phyloP scores from a whole-genome alignment of 2,113 vertebrate genomes.

The Pituophis catenifer region DNA sequence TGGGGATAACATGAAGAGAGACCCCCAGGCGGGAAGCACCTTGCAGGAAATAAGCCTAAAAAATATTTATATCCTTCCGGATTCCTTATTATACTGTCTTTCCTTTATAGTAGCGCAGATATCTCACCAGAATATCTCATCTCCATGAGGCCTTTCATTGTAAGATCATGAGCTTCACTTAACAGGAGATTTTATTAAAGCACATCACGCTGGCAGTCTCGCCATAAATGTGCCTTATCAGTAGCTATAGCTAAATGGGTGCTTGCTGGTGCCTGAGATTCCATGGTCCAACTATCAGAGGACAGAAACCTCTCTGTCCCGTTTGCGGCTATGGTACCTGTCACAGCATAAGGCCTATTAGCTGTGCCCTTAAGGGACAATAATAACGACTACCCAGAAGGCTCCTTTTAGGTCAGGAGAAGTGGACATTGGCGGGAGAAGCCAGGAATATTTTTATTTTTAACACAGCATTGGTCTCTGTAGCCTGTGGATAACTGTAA shows the following conservation, averaged over 20 bases:
- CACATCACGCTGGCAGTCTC: background rate
- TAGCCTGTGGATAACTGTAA: constrained; percentile 13
- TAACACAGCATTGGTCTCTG: background rate
- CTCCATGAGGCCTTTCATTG: no score
- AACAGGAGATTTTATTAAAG: background rate
- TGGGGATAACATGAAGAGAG: background rate
- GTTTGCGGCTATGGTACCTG: background rate
- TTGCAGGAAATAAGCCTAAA: background rate
- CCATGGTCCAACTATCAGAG: rapidly evolving
- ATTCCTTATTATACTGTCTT: background rate
- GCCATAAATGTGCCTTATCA: background rate
- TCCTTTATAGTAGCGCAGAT: background rate
- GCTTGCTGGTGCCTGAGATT: background rate
- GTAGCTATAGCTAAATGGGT: background rate
- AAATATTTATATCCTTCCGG: background rate
- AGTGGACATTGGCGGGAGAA: constrained; percentile 16
- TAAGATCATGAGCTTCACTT: background rate
- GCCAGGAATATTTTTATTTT: constrained; percentile 18
- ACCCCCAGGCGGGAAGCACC: background rate
- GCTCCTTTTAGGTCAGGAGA: background rate
- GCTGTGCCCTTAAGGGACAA: background rate
- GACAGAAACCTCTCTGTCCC: background rate
- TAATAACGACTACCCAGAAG: background rate
- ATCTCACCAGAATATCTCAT: background rate
- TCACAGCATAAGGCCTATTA: rapidly evolving